These are phyloP conservation scores for Microctonus hyperodae DNA, from an alignment of 2,888 invertebrate genomes.

Conservation along the genomic window DNA sequence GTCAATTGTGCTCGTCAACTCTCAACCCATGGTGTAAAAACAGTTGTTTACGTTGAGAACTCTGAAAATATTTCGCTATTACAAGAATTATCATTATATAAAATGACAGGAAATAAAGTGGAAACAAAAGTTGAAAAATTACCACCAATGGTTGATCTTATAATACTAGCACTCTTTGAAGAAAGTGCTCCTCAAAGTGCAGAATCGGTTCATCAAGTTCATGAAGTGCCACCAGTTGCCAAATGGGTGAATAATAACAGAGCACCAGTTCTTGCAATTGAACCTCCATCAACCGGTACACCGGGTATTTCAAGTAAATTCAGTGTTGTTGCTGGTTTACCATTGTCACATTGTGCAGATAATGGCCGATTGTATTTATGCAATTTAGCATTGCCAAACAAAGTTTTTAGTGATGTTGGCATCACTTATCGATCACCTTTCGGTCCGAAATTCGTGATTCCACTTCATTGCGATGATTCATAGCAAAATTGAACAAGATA, in stretches of 20 bases:
- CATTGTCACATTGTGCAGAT: constrained; percentile 69
- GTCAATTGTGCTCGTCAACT: constrained; percentile 81
- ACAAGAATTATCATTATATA: constrained; percentile 73
- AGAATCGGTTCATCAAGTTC: background rate
- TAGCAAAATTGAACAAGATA: constrained; percentile 49
- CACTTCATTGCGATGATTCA: constrained; percentile 67
- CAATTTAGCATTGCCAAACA: constrained; percentile 82
- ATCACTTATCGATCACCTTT: constrained; percentile 87
- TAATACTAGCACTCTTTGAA: constrained; percentile 67
- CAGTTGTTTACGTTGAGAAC: constrained; percentile 68
- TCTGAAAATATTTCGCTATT: constrained; percentile 65
- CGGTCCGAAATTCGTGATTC: constrained; percentile 82
- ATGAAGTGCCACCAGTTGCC: constrained; percentile 63
- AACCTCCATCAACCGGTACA: constrained; percentile 76
- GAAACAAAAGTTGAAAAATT: constrained; percentile 66
- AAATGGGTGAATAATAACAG: constrained; percentile 76
- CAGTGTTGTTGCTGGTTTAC: constrained; percentile 76
- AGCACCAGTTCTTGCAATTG: constrained; percentile 78
- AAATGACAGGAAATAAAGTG: constrained; percentile 70
- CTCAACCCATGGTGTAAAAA: constrained; percentile 81
- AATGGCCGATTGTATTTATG: constrained; percentile 83
- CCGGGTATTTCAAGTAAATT: constrained; percentile 71
- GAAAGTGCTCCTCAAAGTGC: constrained; percentile 64
- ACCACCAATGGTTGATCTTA: constrained; percentile 66
- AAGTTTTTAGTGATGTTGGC: constrained; percentile 77